Percentiles rank a stretch among this genome's conserved stretches.
Evolutionary conservation across 1,140 invertebrate genomes (phyloP).

Genomic region (Druon quercuslanigerum): DNA sequence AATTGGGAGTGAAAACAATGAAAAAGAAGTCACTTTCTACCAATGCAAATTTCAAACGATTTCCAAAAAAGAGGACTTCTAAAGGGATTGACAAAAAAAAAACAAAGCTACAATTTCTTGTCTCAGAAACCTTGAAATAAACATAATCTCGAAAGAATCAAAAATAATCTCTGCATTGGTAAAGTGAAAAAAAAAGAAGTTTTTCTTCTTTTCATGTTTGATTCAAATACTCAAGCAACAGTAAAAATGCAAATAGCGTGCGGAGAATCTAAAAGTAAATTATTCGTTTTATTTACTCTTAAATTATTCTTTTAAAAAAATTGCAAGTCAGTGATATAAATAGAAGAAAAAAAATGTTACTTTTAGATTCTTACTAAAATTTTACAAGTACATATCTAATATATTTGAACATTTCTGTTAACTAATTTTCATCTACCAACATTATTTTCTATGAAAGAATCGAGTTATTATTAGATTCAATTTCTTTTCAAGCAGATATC

Average conservation of each 20-base stretch:
- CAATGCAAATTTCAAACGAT: background rate
- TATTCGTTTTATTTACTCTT: background rate
- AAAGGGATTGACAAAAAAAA: background rate
- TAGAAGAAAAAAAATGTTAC: background rate
- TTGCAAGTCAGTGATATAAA: background rate
- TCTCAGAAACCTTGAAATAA: background rate
- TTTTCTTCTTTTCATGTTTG: background rate
- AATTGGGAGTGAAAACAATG: slow-evolving; percentile 40
- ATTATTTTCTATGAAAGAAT: too few relatives aligned
- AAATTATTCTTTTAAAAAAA: background rate
- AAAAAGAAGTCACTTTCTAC: slow-evolving; percentile 37
- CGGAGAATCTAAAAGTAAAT: slow-evolving; percentile 2
- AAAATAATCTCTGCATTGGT: background rate
- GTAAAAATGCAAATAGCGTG: slow-evolving; percentile 30
- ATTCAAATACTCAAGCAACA: slow-evolving; percentile 32
- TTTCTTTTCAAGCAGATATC: too few relatives aligned
- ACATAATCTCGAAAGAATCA: background rate
- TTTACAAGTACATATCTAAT: background rate
- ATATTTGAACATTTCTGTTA: background rate
- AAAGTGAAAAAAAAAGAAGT: slow-evolving; percentile 4
- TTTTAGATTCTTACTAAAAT: background rate
- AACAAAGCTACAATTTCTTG: too few relatives aligned
- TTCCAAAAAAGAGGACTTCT: background rate
- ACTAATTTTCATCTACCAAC: background rate
- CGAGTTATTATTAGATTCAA: too few relatives aligned